Conservation (phyloP, 1,140 invertebrate genomes). For the Diprion similis region DNA sequence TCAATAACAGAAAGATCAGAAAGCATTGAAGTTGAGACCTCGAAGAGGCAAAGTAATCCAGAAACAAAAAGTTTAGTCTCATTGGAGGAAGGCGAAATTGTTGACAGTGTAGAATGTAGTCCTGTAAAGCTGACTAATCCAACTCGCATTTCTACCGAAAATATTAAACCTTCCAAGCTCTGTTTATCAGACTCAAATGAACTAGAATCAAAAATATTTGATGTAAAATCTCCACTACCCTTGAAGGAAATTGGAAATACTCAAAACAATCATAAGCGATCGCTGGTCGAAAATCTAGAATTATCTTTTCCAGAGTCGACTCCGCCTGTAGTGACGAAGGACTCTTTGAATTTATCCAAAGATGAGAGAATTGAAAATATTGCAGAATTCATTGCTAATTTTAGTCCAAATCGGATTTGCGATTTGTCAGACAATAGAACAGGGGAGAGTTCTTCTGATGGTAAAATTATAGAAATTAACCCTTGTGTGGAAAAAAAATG, state of each 20-base stretch:
- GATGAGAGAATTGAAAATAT: constrained; percentile 14
- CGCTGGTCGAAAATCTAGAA: not conserved
- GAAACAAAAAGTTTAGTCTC: not conserved
- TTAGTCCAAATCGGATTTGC: not conserved
- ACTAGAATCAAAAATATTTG: not conserved
- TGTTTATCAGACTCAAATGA: not conserved
- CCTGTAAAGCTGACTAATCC: not conserved
- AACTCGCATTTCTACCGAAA: constrained; percentile 11
- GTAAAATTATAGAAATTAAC: not conserved
- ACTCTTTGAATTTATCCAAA: constrained; percentile 8
- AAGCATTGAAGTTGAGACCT: not conserved
- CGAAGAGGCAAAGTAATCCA: too few relatives aligned
- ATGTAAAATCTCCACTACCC: not conserved
- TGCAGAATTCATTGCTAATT: not conserved
- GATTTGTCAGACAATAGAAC: not conserved
- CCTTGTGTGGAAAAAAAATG: not conserved
- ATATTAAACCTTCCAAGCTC: not conserved
- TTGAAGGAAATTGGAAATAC: not conserved
- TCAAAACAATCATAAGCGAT: not conserved
- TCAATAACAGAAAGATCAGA: not conserved
- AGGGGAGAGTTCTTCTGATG: not conserved
- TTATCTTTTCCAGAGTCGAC: not conserved
- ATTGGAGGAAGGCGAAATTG: constrained; percentile 30
- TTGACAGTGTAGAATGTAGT: not conserved
- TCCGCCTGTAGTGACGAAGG: not conserved